phyloP scores from a whole-genome alignment of 2,797 vertebrate species.

The Oreonectes daqikongensis region DNA sequence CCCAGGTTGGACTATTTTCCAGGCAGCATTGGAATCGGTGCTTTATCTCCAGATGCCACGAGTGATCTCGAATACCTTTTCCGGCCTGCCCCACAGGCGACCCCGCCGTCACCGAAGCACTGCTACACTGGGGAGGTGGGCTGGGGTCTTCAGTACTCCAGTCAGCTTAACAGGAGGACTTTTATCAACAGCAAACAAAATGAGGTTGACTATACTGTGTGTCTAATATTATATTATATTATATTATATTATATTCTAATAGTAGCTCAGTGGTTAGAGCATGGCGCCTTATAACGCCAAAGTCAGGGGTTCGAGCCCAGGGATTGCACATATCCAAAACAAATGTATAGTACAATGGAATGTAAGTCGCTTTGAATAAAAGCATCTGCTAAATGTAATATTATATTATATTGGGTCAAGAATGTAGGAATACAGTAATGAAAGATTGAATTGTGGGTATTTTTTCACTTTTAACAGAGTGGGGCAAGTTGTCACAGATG shows the following conservation, averaged over 20 bases:
- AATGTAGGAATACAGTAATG: too few relatives aligned
- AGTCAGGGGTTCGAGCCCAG: too few relatives aligned
- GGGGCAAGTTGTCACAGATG: background rate
- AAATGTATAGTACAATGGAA: too few relatives aligned
- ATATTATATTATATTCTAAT: background rate
- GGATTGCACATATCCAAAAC: too few relatives aligned
- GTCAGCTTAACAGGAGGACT: background rate
- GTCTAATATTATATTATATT: background rate
- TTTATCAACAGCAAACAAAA: background rate
- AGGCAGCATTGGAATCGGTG: conserved; percentile 65
- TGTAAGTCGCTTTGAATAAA: too few relatives aligned
- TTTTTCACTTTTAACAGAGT: background rate
- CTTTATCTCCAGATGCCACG: conserved; percentile 66
- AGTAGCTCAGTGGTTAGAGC: too few relatives aligned
- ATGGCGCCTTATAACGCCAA: too few relatives aligned
- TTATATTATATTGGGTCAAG: background rate
- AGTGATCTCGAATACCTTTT: conserved; percentile 74
- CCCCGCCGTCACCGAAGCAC: background rate
- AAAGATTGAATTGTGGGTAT: background rate
- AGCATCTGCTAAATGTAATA: too few relatives aligned
- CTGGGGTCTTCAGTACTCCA: conserved; percentile 12
- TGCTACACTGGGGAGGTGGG: conserved; percentile 5
- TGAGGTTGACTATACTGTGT: background rate
- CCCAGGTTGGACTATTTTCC: conserved; percentile 67
- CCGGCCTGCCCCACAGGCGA: background rate